Conservation (phyloP, 2,888 invertebrate genomes). For the Dicycla oo region DNA sequence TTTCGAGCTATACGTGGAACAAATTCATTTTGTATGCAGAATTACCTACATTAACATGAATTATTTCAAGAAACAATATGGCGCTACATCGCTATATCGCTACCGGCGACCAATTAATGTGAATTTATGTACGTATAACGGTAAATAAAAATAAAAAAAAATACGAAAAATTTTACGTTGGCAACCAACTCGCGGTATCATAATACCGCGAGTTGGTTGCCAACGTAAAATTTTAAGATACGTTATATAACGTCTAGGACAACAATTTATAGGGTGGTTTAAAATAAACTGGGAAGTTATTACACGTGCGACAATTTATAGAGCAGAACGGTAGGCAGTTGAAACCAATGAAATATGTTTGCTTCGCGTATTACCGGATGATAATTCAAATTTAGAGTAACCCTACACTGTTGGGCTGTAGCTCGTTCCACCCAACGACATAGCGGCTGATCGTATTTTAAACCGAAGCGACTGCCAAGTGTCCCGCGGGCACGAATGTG, state of each 20-base stretch:
- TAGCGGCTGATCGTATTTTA: slow-evolving; percentile 78
- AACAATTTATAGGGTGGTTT: slow-evolving; percentile 35
- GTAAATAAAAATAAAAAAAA: too few relatives aligned
- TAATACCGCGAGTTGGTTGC: too few relatives aligned
- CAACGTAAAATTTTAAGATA: too few relatives aligned
- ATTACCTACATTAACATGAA: slow-evolving; percentile 58
- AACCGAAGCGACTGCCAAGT: slow-evolving; percentile 83
- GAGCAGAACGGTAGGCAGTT: slow-evolving; percentile 21
- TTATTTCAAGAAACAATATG: slow-evolving; percentile 54
- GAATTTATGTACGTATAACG: slow-evolving; percentile 47
- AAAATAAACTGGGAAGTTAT: slow-evolving; percentile 48
- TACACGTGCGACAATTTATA: slow-evolving; percentile 21
- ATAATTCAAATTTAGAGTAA: slow-evolving; percentile 64
- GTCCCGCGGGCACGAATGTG: slow-evolving; percentile 79
- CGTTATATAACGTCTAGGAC: slow-evolving; percentile 34
- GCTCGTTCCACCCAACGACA: slow-evolving; percentile 52
- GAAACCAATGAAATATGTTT: slow-evolving; percentile 37
- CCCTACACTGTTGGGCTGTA: slow-evolving; percentile 54
- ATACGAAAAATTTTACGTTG: slow-evolving; percentile 28
- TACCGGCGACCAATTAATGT: slow-evolving; percentile 39
- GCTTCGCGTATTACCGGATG: slow-evolving; percentile 53
- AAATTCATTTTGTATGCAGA: slow-evolving; percentile 47
- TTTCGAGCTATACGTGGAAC: slow-evolving; percentile 38
- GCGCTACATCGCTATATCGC: too few relatives aligned
- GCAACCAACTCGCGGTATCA: slow-evolving; percentile 22